Conservation (phyloP, 2,888 invertebrate species). For the Teinopalpus imperialis region DNA sequence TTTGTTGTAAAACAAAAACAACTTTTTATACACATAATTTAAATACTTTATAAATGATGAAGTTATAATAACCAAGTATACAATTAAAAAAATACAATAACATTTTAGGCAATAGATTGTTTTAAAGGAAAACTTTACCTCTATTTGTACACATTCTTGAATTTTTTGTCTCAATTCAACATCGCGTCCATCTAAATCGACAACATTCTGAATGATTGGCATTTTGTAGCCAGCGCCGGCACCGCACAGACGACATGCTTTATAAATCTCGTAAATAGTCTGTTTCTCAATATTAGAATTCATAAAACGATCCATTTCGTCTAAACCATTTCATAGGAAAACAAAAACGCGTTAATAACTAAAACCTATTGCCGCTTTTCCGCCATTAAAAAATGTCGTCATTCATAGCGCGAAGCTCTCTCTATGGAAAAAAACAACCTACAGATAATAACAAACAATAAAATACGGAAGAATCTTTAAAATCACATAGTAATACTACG, state of each 20-base stretch:
- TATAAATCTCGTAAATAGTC: conserved; percentile 68
- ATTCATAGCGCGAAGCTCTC: background rate
- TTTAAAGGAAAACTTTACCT: no score
- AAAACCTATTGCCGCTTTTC: conserved; percentile 3
- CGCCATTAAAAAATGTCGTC: conserved; percentile 22
- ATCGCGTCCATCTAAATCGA: conserved; percentile 50
- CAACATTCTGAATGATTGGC: conserved; percentile 71
- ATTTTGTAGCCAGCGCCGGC: conserved; percentile 76
- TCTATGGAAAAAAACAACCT: background rate
- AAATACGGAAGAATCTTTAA: no score
- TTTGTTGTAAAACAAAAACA: conserved; percentile 4
- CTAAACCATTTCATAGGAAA: conserved; percentile 7
- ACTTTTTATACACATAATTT: background rate
- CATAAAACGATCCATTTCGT: conserved; percentile 52
- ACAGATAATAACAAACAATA: no score
- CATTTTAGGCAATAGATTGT: no score
- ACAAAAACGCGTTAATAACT: conserved; percentile 7
- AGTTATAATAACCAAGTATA: no score
- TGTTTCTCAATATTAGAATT: conserved; percentile 53
- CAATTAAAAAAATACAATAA: no score
- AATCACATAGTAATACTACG: no score
- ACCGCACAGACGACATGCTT: conserved; percentile 74
- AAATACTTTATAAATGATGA: background rate
- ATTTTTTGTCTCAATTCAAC: conserved; percentile 67
- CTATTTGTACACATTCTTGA: conserved; percentile 69